Evolutionary conservation across 2,797 vertebrate genomes (phyloP).

Genomic region (Acanthis flammea): DNA sequence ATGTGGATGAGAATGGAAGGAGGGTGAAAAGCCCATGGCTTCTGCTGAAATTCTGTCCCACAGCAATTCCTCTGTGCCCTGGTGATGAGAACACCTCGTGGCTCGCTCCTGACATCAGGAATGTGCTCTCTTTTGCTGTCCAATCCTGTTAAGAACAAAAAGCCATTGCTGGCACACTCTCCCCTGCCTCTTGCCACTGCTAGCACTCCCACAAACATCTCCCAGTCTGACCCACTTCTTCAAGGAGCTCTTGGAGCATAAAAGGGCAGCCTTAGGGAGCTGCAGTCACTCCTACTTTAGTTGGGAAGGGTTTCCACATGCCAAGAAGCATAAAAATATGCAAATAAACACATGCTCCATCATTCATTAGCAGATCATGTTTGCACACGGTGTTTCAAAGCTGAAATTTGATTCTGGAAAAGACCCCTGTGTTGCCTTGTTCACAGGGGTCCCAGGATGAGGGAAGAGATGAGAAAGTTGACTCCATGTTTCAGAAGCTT

Average conservation of each 20-base stretch:
- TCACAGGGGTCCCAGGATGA: too few species aligned
- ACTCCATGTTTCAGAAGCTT: too few species aligned
- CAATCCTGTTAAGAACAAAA: not conserved
- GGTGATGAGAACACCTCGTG: too few species aligned
- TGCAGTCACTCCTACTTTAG: not conserved
- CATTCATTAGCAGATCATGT: not conserved
- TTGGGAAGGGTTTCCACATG: not conserved
- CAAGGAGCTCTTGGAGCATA: not conserved
- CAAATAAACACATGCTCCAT: not conserved
- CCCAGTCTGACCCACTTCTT: not conserved
- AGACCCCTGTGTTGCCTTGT: rapidly evolving
- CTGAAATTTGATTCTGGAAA: not conserved
- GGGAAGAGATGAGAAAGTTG: too few species aligned
- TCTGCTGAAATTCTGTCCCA: not conserved
- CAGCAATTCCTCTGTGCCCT: not conserved
- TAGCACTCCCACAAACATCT: not conserved
- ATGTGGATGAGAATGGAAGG: not conserved
- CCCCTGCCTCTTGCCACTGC: not conserved
- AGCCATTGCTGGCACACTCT: not conserved
- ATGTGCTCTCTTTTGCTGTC: not conserved
- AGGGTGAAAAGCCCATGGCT: not conserved
- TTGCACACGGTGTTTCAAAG: not conserved
- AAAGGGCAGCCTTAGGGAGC: not conserved
- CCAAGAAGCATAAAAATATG: not conserved
- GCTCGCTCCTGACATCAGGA: not conserved